Conservation (phyloP, 2,797 vertebrate genomes). For the Florisuga fusca region DNA sequence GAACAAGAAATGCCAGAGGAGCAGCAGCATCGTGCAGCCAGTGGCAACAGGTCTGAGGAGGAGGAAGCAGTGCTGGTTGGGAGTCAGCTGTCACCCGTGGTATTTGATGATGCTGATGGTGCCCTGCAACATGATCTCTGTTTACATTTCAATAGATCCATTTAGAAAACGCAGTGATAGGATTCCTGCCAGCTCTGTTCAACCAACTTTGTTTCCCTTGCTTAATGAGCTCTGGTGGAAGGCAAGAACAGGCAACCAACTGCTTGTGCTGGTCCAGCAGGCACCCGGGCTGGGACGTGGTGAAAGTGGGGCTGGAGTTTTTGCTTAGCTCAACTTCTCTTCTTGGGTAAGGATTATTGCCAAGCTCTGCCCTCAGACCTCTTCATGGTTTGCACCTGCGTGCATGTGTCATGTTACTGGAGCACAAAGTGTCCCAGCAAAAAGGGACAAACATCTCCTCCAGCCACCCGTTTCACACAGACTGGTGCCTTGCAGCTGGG, state of each 20-base stretch:
- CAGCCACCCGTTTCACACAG: neutral
- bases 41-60: neutral
- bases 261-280: neutral
- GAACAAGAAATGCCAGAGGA: neutral
- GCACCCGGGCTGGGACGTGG: neutral
- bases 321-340: neutral
- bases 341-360: neutral
- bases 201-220: neutral
- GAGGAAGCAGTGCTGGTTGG: neutral
- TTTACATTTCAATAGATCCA: slow-evolving; percentile 31
- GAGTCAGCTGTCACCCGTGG: neutral
- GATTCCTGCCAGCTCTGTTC: slow-evolving; percentile 18
- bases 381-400: neutral
- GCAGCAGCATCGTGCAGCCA: neutral
- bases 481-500: fast-evolving
- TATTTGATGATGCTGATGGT: neutral
- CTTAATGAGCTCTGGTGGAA: neutral
- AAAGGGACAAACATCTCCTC: fast-evolving
- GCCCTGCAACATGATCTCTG: slow-evolving; percentile 23
- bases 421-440: neutral
- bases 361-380: neutral
- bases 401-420: fast-evolving
- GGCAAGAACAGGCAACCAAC: neutral
- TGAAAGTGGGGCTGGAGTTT: neutral
- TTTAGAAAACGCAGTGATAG: neutral